Evolutionary conservation across 2,888 invertebrate genomes (phyloP), one percentile per base, ranked within the genome.

Genomic region (Amiota mariae): DNA sequence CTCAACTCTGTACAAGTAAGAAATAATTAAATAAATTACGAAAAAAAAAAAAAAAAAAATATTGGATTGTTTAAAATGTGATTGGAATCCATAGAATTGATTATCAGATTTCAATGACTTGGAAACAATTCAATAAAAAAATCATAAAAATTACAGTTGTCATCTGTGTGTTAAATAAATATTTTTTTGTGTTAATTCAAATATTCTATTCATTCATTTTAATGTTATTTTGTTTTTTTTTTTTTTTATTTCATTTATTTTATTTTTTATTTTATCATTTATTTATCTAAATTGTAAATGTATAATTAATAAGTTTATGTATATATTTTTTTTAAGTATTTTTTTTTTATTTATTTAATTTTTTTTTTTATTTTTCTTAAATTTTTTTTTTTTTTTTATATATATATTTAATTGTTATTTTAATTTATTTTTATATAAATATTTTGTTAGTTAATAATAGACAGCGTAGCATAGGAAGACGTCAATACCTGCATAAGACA

Each of bases 401-500:
- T n/a, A n/a, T n/a, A n/a, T n/a, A n/a, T n/a, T n/a, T n/a, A n/a
- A n/a, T n/a, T n/a, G n/a, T 13, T 15, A 36, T 12, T 72, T 78
- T 73, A 75, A 75, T 74, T 36, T 36, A 6, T 36, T 36, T 36
- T 36, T 36, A 36, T 36, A 36, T 36, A 48, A 49, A 24, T 36
- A 48, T 51, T 48, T 48, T 63, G 12, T 88, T 87, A 89, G 88
- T 89, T 88, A 89, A 88, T 90, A 90, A 90, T 90, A 90, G 90
- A 90, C 90, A 90, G 90, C 90, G 90, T 90, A 90, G 90, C 90
- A 90, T 90, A 90, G 90, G 90, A 90, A 90, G 90, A 90, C 90
- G 90, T 90, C 90, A 90, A 90, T 90, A 90, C 90, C 90, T 90
- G 90, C 90, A 90, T 90, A 90, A 90, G 90, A 90, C 90, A 90